Evolutionary conservation across 2,113 vertebrate species (phyloP).

Genomic region (Crotalus horridus): DNA sequence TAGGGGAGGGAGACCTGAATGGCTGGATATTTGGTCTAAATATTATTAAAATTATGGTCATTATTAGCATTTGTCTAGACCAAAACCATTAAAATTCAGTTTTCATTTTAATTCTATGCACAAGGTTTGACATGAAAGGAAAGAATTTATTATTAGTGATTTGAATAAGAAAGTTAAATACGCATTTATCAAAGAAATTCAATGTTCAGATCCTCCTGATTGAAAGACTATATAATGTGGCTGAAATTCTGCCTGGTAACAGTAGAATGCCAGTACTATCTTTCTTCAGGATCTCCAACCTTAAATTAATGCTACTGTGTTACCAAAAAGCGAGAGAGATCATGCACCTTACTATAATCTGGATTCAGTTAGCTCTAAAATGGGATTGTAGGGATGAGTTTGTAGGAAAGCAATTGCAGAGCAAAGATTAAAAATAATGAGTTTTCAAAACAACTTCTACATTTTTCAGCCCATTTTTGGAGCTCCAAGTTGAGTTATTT

Average conservation of each 20-base stretch:
- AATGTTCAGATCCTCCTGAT: background rate
- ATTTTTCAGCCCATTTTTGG: background rate
- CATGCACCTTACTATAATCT: background rate
- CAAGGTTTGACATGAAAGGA: background rate
- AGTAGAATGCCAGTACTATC: background rate
- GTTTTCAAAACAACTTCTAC: background rate
- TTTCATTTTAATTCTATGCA: background rate
- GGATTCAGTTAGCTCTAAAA: background rate
- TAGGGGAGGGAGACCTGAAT: background rate
- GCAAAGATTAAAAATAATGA: slow-evolving; percentile 32
- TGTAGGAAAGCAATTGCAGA: slow-evolving; percentile 2
- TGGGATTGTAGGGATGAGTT: background rate
- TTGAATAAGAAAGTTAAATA: background rate
- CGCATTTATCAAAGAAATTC: background rate
- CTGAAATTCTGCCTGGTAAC: background rate
- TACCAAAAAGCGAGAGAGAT: background rate
- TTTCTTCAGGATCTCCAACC: background rate
- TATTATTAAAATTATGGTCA: background rate
- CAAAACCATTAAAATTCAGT: background rate
- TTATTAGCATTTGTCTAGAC: background rate
- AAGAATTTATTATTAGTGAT: background rate
- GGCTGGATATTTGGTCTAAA: background rate
- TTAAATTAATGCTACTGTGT: background rate
- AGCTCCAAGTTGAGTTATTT: background rate
- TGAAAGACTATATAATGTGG: background rate